phyloP scores from a whole-genome alignment of 2,113 vertebrate species.

The Hydrochoerus hydrochaeris region DNA sequence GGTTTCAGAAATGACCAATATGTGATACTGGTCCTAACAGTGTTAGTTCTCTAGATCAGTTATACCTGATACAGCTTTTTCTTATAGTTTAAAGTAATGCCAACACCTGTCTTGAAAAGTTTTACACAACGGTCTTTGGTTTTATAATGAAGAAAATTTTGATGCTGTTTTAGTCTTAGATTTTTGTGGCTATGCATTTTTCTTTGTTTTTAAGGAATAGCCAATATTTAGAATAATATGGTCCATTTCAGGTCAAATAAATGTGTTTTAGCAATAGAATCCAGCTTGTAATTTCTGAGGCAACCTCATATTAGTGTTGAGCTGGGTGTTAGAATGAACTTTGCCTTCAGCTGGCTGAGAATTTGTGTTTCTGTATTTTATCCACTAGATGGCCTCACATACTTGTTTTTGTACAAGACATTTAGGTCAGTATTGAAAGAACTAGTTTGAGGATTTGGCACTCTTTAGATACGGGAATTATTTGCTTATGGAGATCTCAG shows the following conservation, averaged over 20 bases:
- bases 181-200: background rate
- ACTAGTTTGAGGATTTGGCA: background rate
- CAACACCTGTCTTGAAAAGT: background rate
- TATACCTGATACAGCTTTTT: background rate
- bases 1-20: background rate
- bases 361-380: conserved; percentile 57
- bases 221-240: background rate
- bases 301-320: background rate
- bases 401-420: background rate
- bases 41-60: background rate
- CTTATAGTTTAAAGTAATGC: background rate
- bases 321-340: background rate
- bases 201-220: conserved; percentile 15
- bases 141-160: background rate
- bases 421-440: background rate
- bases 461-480: background rate
- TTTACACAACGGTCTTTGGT: background rate
- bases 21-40: background rate
- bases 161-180: background rate
- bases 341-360: background rate
- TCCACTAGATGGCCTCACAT: conserved; percentile 83
- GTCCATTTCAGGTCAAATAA: background rate
- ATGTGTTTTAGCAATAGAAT: background rate
- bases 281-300: background rate
- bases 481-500: background rate